Evolutionary conservation across 2,797 vertebrate species (phyloP).

Genomic region (Gastrophryne carolinensis): DNA sequence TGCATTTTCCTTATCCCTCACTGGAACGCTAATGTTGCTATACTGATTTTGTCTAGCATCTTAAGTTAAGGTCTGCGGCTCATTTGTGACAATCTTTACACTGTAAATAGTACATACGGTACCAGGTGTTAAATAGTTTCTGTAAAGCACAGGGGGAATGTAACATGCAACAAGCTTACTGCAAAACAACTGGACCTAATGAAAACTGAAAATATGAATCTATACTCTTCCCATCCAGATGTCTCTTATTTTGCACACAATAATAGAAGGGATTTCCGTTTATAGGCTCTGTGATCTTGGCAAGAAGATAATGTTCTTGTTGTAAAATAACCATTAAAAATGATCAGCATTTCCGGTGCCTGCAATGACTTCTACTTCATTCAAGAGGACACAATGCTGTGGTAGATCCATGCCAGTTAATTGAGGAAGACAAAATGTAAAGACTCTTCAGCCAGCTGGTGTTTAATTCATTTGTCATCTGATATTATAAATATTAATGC

Average conservation of each 20-base stretch:
- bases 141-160: slow-evolving; percentile 9
- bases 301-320: slow-evolving; percentile 17
- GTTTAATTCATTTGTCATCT: neutral
- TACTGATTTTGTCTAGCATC: too few relatives aligned
- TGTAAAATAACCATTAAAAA: slow-evolving; percentile 22
- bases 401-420: slow-evolving; percentile 1
- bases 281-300: slow-evolving; percentile 28
- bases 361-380: neutral
- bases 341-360: slow-evolving; percentile 12
- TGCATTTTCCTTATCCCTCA: too few relatives aligned
- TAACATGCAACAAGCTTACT: slow-evolving; percentile 15
- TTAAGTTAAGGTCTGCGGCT: too few relatives aligned
- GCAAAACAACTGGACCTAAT: slow-evolving; percentile 34
- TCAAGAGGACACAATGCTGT: neutral
- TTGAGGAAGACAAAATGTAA: neutral
- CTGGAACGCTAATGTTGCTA: too few relatives aligned
- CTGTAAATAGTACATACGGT: too few relatives aligned
- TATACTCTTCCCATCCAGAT: slow-evolving; percentile 30
- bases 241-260: slow-evolving; percentile 26
- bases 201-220: neutral
- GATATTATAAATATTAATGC: slow-evolving; percentile 8
- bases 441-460: slow-evolving; percentile 11
- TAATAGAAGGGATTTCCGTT: slow-evolving; percentile 26
- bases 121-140: slow-evolving; percentile 21
- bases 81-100: too few relatives aligned